A percentile compares a stretch with the other conserved stretches of the same genome.
These are phyloP conservation scores for Nyleta sp. DNA, from an alignment of 2,888 invertebrate species.

Conservation along the genomic window DNA sequence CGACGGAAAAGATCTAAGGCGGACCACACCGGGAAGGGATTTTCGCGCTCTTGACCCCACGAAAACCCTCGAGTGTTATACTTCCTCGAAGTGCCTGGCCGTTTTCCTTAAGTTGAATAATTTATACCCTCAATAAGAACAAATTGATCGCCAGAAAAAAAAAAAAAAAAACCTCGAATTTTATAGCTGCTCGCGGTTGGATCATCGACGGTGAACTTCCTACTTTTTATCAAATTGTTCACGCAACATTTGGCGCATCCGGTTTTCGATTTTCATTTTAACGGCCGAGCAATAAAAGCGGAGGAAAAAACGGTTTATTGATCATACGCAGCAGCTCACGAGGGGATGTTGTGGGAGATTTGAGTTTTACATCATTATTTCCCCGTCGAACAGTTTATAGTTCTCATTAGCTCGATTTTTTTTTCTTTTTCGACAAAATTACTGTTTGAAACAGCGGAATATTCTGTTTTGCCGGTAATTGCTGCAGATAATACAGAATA, in stretches of 20 bases:
- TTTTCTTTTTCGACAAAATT: too few species aligned
- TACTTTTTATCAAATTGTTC: slow-evolving; percentile 50
- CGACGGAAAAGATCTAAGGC: slow-evolving; percentile 74
- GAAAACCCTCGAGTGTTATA: slow-evolving; percentile 58
- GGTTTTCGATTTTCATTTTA: slow-evolving; percentile 41
- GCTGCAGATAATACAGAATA: too few species aligned
- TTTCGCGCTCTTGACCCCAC: slow-evolving; percentile 79
- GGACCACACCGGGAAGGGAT: slow-evolving; percentile 71
- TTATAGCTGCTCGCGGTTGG: slow-evolving; percentile 10
- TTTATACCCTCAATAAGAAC: slow-evolving; percentile 31
- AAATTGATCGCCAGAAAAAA: slow-evolving; percentile 32
- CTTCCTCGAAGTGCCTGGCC: slow-evolving; percentile 41
- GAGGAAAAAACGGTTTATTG: slow-evolving; percentile 27
- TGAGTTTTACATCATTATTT: slow-evolving; percentile 4
- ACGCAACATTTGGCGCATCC: slow-evolving; percentile 48
- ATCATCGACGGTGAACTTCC: slow-evolving; percentile 37
- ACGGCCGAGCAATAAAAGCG: slow-evolving; percentile 12
- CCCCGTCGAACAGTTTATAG: too few species aligned
- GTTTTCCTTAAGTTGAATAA: slow-evolving; percentile 34
- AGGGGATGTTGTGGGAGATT: slow-evolving; percentile 17
- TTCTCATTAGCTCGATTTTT: too few species aligned
- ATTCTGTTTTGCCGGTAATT: too few species aligned
- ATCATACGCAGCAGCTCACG: not conserved
- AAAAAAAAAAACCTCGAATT: not conserved
- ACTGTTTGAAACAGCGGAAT: too few species aligned